Percentiles rank a stretch among this genome's conserved stretches.
Evolutionary conservation across 2,888 invertebrate species (phyloP).

Genomic region (Cancer borealis): DNA sequence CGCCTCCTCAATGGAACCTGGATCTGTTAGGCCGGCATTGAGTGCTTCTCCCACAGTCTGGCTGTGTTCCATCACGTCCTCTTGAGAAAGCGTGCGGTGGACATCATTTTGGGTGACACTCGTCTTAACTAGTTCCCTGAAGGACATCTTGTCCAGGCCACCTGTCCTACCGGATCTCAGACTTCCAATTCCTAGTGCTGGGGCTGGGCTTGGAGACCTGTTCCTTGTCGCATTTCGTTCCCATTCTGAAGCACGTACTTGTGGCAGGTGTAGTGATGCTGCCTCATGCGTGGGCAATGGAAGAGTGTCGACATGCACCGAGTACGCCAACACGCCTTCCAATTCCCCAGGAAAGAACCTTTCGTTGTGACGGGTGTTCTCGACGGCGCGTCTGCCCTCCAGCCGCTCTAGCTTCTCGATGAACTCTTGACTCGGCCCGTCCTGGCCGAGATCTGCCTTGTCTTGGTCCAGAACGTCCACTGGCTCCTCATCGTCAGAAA

Average conservation of each 20-base stretch:
- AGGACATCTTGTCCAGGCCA: slow-evolving; percentile 63
- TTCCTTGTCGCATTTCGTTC: background rate
- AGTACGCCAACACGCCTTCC: background rate
- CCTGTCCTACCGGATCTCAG: slow-evolving; percentile 52
- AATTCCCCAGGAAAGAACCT: background rate
- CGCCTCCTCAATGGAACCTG: slow-evolving; percentile 65
- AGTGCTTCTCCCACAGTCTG: background rate
- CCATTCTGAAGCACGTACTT: background rate
- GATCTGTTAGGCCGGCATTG: slow-evolving; percentile 11
- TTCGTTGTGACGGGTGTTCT: background rate
- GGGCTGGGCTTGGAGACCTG: background rate
- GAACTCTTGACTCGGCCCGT: background rate
- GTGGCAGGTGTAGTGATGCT: background rate
- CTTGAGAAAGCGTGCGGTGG: background rate
- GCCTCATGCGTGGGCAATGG: background rate
- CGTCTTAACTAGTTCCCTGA: slow-evolving; percentile 59
- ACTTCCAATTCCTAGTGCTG: background rate
- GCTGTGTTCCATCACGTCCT: slow-evolving; percentile 50
- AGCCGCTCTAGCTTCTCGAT: background rate
- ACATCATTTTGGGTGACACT: slow-evolving; percentile 45
- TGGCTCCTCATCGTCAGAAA: slow-evolving; percentile 54
- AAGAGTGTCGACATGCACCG: background rate
- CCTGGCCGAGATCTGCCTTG: background rate
- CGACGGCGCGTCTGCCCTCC: background rate
- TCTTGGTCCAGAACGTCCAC: background rate